Evolutionary conservation across 1,140 invertebrate genomes (phyloP), one percentile per base, ranked within the genome.

Genomic region (Drosophila mauritiana): DNA sequence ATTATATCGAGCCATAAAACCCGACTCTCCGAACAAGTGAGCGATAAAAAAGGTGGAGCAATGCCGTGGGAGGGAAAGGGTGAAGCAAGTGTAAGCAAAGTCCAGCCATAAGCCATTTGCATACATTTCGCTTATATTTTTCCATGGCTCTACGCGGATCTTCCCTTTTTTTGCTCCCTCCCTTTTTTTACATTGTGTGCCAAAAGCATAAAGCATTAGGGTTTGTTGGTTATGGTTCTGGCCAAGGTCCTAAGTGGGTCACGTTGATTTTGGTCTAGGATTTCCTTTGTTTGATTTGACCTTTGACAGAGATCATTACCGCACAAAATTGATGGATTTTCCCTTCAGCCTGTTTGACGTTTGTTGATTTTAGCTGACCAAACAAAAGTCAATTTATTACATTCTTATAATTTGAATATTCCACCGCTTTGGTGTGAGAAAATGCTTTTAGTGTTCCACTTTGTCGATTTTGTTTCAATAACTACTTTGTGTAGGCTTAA

Each of bases 61-160:
- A 20, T 55, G 20, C 31, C 34, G 48, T 42, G 59, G 56, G 46
- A 37, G 13, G 25, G 45, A 4, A 53, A 70, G 68, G 69, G 70
- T 70, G 46, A 57, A 56, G 57, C 53, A 84, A 86, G 83, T 88
- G 83, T 82, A 88, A 88, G 74, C 80, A 88, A 88, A 77, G 75
- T 42, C 70, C 51, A 78, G 62, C 61, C 75, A 76, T 79, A 86
- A 86, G 69, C 78, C 78, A 86, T 86, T 86, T 82, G 83, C 78
- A 86, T 86, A 86, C 58, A 82, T 86, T 86, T 82, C 59, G 39
- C 36, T 57, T 43, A 45, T 49, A 54, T 83, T 82, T 64, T 40
- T n/a, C 51, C 67, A 53, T 31, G 43, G 22, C 45, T 40, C 22
- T n/a, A 8, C 40, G 27, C 40, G 15, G 7, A 12, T 37, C 15